Percentiles rank a stretch among this genome's conserved stretches.
These are phyloP conservation scores for Anastatus disparis DNA, from an alignment of 1,140 invertebrate genomes.

Conservation along the genomic window DNA sequence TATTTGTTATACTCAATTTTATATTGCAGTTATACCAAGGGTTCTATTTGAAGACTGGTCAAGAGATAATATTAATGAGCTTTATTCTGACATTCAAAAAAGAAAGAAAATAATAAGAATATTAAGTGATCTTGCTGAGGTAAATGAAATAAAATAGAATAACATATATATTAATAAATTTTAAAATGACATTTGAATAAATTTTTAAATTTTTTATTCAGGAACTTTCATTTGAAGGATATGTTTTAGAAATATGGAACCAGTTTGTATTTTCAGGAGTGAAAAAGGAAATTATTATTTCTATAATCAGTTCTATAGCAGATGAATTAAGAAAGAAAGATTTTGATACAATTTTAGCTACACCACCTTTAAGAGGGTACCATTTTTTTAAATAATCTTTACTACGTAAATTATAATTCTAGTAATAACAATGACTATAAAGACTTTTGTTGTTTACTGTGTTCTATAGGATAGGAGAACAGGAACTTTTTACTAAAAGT, in stretches of 20 bases:
- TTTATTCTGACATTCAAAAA: constrained; percentile 72
- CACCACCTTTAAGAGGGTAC: constrained; percentile 82
- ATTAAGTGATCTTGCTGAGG: constrained; percentile 72
- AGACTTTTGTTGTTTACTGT: too few relatives aligned
- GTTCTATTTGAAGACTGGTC: constrained; percentile 89
- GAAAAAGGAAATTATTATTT: constrained; percentile 72
- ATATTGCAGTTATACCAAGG: constrained; percentile 79
- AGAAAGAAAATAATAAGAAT: constrained; percentile 70
- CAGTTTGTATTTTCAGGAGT: constrained; percentile 77
- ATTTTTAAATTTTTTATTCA: too few relatives aligned
- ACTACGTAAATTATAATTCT: background rate
- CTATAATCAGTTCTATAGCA: constrained; percentile 73
- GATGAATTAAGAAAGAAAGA: constrained; percentile 66
- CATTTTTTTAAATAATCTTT: background rate
- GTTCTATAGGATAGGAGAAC: constrained; percentile 60
- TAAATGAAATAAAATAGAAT: constrained; percentile 45
- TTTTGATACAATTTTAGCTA: constrained; percentile 81
- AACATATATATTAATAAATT: constrained; percentile 32
- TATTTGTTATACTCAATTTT: constrained; percentile 15
- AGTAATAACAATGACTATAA: too few relatives aligned
- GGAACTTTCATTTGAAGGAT: constrained; percentile 85
- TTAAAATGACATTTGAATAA: too few relatives aligned
- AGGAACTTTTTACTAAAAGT: constrained; percentile 79
- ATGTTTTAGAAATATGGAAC: constrained; percentile 89
- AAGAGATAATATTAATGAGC: constrained; percentile 72